These are phyloP conservation scores for Choreutis nemorana DNA, from an alignment of 2,888 invertebrate genomes.

Conservation along the genomic window DNA sequence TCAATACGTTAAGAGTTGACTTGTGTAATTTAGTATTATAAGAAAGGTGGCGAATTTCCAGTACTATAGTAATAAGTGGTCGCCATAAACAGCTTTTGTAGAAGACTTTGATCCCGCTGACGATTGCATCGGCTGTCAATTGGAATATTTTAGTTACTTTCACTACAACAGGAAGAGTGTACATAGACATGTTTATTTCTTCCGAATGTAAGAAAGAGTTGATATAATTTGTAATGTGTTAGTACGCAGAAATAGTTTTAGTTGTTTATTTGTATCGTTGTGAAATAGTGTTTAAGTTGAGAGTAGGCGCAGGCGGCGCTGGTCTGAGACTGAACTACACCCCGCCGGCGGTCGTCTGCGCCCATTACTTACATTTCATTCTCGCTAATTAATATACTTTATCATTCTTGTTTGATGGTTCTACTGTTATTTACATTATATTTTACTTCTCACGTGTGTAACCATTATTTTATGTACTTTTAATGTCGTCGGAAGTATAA, in stretches of 20 bases:
- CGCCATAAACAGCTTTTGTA: constrained; percentile 15
- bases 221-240: constrained; percentile 47
- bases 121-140: constrained; percentile 24
- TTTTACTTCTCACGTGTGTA: constrained; percentile 52
- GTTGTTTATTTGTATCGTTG: constrained; percentile 60
- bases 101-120: constrained; percentile 28
- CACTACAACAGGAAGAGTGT: constrained; percentile 39
- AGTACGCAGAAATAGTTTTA: constrained; percentile 60
- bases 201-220: constrained; percentile 45
- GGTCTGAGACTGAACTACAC: constrained; percentile 61
- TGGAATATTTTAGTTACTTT: constrained; percentile 33
- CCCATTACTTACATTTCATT: constrained; percentile 46
- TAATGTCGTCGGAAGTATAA: constrained; percentile 42
- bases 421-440: constrained; percentile 51
- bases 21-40: no score
- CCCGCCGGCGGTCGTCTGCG: constrained; percentile 29
- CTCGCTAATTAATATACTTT: constrained; percentile 37
- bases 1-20: no score
- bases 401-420: constrained; percentile 53
- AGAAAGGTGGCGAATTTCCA: background rate
- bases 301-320: constrained; percentile 39
- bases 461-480: constrained; percentile 49
- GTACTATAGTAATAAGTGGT: background rate
- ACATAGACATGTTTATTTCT: constrained; percentile 55
- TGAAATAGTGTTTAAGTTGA: constrained; percentile 58